Evolutionary conservation across 2,888 invertebrate species (phyloP).

Genomic region (Colostygia pectinataria): DNA sequence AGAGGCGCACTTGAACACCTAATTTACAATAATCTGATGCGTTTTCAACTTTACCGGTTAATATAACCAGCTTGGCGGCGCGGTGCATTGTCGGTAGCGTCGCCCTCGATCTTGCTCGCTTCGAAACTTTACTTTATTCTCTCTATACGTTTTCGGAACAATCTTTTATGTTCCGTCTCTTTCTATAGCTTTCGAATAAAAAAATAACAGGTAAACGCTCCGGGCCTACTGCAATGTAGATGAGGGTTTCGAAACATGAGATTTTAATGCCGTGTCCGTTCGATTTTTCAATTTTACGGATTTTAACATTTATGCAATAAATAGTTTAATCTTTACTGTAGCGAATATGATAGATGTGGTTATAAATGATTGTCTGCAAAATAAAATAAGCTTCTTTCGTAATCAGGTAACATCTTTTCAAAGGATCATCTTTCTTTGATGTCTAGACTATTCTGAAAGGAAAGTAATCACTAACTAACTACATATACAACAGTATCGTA

Average conservation of each 20-base stretch:
- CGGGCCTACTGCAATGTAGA: constrained; percentile 56
- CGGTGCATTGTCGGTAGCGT: constrained; percentile 79
- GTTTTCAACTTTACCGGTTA: constrained; percentile 59
- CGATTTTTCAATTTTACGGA: constrained; percentile 50
- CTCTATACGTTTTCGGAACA: constrained; percentile 70
- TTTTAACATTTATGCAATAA: constrained; percentile 46
- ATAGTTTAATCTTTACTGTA: constrained; percentile 24
- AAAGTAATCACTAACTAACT: constrained; percentile 2
- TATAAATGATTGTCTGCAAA: constrained; percentile 12
- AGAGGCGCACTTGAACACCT: constrained; percentile 57
- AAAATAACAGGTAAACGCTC: constrained; percentile 74
- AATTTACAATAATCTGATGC: constrained; percentile 55
- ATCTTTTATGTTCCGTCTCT: constrained; percentile 56
- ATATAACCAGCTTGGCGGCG: constrained; percentile 77
- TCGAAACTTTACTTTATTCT: constrained; percentile 62
- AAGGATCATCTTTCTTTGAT: constrained; percentile 16
- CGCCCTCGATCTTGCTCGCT: constrained; percentile 74
- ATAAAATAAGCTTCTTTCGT: constrained; percentile 7
- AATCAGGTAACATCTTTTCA: neutral
- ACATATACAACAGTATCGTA: neutral
- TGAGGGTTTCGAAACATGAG: constrained; percentile 44
- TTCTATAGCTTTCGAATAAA: constrained; percentile 61
- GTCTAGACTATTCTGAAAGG: too few species aligned
- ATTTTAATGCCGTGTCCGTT: constrained; percentile 50
- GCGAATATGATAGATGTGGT: constrained; percentile 29